Percentiles rank a stretch among this genome's conserved stretches.
Conservation (phyloP, 2,113 vertebrate genomes). For the Epinephelus moara region DNA sequence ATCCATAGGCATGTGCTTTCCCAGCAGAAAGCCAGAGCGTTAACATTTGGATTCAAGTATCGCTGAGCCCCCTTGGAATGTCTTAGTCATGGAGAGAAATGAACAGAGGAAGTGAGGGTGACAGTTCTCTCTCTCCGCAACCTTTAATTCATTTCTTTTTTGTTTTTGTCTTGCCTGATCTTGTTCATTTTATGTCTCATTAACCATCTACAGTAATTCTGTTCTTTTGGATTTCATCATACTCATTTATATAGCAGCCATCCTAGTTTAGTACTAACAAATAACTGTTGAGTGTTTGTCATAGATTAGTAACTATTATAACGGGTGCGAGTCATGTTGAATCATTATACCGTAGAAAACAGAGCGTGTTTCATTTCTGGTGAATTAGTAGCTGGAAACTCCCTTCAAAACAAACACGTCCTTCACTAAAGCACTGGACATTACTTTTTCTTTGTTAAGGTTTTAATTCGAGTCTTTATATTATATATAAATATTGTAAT, state of each 20-base stretch:
- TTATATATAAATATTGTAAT: background rate
- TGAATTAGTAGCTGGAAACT: background rate
- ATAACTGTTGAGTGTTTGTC: background rate
- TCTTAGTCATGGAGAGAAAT: slow-evolving; percentile 26
- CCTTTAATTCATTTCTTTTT: background rate
- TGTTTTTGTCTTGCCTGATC: background rate
- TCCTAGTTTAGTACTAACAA: background rate
- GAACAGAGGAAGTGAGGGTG: slow-evolving; percentile 39
- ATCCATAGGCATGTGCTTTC: slow-evolving; percentile 28
- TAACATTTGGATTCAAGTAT: slow-evolving; percentile 21
- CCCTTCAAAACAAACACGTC: background rate
- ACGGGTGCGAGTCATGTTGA: background rate
- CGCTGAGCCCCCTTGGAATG: slow-evolving; percentile 28
- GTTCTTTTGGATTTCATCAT: background rate
- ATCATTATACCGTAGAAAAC: background rate
- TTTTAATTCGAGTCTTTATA: background rate
- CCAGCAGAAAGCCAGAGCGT: slow-evolving; percentile 20
- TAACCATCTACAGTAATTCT: background rate
- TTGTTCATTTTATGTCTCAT: background rate
- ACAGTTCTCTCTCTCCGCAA: slow-evolving; percentile 3
- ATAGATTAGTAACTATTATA: background rate
- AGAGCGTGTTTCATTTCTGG: background rate
- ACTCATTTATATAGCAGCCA: background rate
- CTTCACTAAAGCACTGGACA: background rate
- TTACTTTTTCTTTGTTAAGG: background rate